phyloP scores from a whole-genome alignment of 2,113 vertebrate genomes.

The Lophotis ruficrista region DNA sequence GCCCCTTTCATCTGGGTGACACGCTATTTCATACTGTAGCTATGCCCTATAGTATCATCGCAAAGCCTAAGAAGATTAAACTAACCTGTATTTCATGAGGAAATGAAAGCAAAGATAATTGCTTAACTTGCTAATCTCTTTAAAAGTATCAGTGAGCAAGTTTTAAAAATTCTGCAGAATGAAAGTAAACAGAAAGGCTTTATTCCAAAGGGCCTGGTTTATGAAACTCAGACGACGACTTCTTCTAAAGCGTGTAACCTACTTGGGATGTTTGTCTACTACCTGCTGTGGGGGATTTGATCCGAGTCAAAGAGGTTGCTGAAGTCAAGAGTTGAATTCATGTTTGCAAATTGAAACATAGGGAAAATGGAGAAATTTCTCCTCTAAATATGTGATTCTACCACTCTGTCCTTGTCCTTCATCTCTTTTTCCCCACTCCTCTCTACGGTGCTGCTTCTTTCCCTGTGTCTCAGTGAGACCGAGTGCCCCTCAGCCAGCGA shows the following conservation, averaged over 20 bases:
- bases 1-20: neutral
- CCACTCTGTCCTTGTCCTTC: neutral
- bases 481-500: neutral
- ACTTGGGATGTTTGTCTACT: neutral
- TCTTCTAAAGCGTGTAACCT: neutral
- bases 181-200: neutral
- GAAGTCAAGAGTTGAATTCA: neutral
- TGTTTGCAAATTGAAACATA: neutral
- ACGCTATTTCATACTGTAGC: neutral
- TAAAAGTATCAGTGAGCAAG: neutral
- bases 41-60: neutral
- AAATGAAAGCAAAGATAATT: neutral
- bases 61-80: neutral
- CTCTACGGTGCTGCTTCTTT: neutral
- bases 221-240: neutral
- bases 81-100: neutral
- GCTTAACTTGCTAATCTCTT: neutral
- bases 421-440: neutral
- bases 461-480: fast-evolving
- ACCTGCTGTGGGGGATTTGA: neutral
- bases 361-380: neutral
- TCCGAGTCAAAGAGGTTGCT: neutral
- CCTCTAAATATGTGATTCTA: neutral
- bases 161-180: neutral
- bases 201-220: neutral